Evolutionary conservation across 1,140 invertebrate genomes (phyloP), one percentile per base, ranked within the genome.

Genomic region (Lutraria rhynchaena): DNA sequence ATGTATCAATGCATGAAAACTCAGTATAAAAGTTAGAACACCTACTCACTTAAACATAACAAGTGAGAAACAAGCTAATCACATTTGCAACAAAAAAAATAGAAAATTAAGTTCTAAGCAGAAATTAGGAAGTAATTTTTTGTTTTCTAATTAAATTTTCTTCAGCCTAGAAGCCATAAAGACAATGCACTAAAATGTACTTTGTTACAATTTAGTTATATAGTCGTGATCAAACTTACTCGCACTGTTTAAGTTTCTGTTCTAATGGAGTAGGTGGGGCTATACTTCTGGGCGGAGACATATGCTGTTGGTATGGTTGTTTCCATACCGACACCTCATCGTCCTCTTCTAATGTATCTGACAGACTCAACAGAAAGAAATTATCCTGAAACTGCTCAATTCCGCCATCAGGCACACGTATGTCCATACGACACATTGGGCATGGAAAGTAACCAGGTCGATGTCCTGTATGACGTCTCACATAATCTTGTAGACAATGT

Each of bases 401-500:
- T 15, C 90, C 91, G 31, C 85, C 83, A 15, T 61, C 57, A 0
- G 91, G 90, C 24, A 92, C 87, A 29, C 74, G 60, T 29, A 88
- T 90, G 58, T 90, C 88, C 76, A 90, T 91, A 29, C 90, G 87
- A 78, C 91, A 92, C 88, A 91, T 90, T 46, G 91, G 91, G 81
- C 91, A 92, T 1, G 89, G 87, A 73, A 91, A 92, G 71, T 89
- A 88, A 5, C 89, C 89, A 0, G 88, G 85, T 31, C 85, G 81
- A 22, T 87, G 83, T 22, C 87, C 87, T 4, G 89, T 87, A 46
- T 89, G 87, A 11, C 89, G 83, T 27, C 89, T 86, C 11, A 89
- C 88, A 87, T 91, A 90, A 65, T 88, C 90, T 69, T 93, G 92
- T 27, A 95, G 92, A 83, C 97, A 99, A 69, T 95, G 93, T 93